A percentile compares a stretch with the other conserved stretches of the same genome.
phyloP scores from a whole-genome alignment of 1,140 invertebrate genomes.

The Thaumetopoea pityocampa region DNA sequence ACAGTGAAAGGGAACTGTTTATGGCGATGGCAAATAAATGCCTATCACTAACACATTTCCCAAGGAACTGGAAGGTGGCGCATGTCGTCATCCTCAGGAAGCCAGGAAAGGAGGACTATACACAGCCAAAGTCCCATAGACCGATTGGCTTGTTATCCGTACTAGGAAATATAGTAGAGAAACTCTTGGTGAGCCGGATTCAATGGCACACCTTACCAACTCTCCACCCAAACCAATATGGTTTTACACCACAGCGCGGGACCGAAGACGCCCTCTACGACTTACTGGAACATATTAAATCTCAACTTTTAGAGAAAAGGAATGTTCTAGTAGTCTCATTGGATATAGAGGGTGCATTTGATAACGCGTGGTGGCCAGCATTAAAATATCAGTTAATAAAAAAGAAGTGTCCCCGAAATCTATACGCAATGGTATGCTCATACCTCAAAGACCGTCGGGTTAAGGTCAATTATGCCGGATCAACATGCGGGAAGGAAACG shows the following conservation, averaged over 20 bases:
- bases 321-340: not conserved
- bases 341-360: not conserved
- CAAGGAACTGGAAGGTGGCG: not conserved
- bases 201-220: not conserved
- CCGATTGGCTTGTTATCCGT: not conserved
- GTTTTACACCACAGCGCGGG: not conserved
- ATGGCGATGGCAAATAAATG: not conserved
- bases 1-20: not conserved
- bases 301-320: not conserved
- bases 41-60: not conserved
- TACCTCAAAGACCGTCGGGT: not conserved
- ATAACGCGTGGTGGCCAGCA: too few species aligned
- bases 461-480: conserved; percentile 1
- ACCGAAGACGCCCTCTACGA: too few species aligned
- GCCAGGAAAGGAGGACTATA: not conserved
- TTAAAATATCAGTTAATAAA: not conserved
- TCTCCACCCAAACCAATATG: not conserved
- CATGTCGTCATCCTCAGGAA: too few species aligned
- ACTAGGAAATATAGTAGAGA: not conserved
- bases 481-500: conserved; percentile 2
- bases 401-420: too few species aligned
- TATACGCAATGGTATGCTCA: not conserved
- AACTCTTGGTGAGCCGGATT: not conserved
- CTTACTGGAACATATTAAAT: not conserved
- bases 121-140: not conserved